Evolutionary conservation across 2,797 vertebrate genomes (phyloP).

Genomic region (Myotis myotis): DNA sequence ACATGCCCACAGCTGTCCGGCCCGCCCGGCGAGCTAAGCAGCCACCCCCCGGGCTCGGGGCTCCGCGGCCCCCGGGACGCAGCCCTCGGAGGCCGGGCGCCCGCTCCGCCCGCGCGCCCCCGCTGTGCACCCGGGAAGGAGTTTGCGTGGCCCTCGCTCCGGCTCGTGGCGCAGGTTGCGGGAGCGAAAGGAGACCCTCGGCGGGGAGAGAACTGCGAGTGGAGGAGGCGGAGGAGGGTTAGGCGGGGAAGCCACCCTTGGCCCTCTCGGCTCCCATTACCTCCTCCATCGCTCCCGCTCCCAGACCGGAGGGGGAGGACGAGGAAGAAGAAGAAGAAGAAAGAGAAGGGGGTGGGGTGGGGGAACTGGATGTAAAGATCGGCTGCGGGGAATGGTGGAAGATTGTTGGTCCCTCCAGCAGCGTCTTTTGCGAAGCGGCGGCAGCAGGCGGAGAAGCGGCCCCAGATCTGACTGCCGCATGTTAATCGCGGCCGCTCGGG

Average conservation of each 20-base stretch:
- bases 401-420: slow-evolving; percentile 76
- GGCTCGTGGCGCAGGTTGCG: slow-evolving; percentile 9
- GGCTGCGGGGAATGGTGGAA: slow-evolving; percentile 79
- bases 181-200: slow-evolving; percentile 42
- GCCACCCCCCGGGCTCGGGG: slow-evolving; percentile 42
- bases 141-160: slow-evolving; percentile 57
- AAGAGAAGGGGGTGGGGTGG: slow-evolving; percentile 79
- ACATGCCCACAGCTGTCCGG: slow-evolving; percentile 64
- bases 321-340: slow-evolving; percentile 74
- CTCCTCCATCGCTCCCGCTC: slow-evolving; percentile 55
- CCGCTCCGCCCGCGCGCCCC: slow-evolving; percentile 62
- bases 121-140: slow-evolving; percentile 59
- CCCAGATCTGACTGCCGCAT: slow-evolving; percentile 71
- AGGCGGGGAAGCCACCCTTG: slow-evolving; percentile 49
- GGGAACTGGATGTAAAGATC: slow-evolving; percentile 78
- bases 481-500: slow-evolving; percentile 58
- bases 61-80: slow-evolving; percentile 34
- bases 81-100: slow-evolving; percentile 34
- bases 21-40: slow-evolving; percentile 59
- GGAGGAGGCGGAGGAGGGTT: slow-evolving; percentile 10
- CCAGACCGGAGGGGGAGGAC: slow-evolving; percentile 67
- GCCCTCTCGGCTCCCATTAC: slow-evolving; percentile 58
- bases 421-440: slow-evolving; percentile 75
- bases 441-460: slow-evolving; percentile 74
- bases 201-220: slow-evolving; percentile 19